Percentiles rank a stretch among this genome's conserved stretches.
phyloP scores from a whole-genome alignment of 2,797 vertebrate genomes.

The Oreortyx pictus region DNA sequence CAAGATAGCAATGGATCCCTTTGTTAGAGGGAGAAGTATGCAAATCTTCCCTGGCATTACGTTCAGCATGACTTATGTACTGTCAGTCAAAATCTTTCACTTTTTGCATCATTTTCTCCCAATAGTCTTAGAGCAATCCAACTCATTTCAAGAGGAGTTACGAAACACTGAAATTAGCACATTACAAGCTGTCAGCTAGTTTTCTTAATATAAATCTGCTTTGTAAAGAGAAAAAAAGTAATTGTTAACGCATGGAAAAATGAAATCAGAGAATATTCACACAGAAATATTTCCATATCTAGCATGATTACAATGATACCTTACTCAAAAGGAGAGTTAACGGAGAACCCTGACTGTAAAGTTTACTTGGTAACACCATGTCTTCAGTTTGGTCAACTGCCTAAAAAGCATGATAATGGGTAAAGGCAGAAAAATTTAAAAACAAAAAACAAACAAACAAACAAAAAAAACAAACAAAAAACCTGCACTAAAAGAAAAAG shows the following conservation, averaged over 20 bases:
- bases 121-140: neutral
- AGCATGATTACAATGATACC: neutral
- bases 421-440: neutral
- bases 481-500: neutral
- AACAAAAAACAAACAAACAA: no score
- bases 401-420: neutral
- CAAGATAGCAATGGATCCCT: neutral
- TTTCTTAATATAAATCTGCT: neutral
- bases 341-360: neutral
- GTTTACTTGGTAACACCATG: neutral
- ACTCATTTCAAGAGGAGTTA: neutral
- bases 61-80: constrained; percentile 30
- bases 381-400: neutral
- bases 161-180: neutral
- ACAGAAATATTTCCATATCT: neutral
- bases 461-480: neutral
- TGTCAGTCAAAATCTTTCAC: constrained; percentile 42
- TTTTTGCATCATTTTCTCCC: constrained; percentile 2
- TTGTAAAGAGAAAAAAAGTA: neutral
- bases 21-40: constrained; percentile 26
- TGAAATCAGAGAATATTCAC: neutral
- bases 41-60: constrained; percentile 7
- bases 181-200: neutral
- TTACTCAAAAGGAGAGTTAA: neutral
- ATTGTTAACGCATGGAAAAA: neutral